Evolutionary conservation across 1,140 invertebrate genomes (phyloP).

Genomic region (Drosophila eugracilis): DNA sequence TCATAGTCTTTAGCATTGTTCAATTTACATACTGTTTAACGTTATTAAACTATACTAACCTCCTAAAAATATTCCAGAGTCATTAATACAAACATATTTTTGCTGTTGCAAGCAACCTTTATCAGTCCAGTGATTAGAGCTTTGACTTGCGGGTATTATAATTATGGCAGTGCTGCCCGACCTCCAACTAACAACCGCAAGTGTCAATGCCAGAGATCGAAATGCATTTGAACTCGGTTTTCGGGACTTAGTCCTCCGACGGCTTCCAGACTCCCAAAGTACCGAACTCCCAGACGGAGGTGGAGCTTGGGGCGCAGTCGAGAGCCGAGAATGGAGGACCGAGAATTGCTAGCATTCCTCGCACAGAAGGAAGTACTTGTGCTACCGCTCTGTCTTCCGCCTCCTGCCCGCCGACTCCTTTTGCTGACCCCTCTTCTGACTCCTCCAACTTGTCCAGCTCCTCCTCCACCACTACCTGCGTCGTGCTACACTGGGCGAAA

Average conservation of each 20-base stretch:
- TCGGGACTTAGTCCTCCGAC: slow-evolving; percentile 9
- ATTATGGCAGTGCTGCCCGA: slow-evolving; percentile 9
- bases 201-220: slow-evolving; percentile 43
- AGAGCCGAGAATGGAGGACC: slow-evolving; percentile 26
- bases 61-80: too few relatives aligned
- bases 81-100: neutral
- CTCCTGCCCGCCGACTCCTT: slow-evolving; percentile 7
- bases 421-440: neutral
- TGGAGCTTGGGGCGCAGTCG: slow-evolving; percentile 70
- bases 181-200: slow-evolving; percentile 18
- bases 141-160: slow-evolving; percentile 19
- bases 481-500: slow-evolving; percentile 51
- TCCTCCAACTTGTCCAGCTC: slow-evolving; percentile 15
- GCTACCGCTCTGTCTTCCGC: slow-evolving; percentile 42
- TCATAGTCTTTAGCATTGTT: too few relatives aligned
- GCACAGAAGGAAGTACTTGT: slow-evolving; percentile 67
- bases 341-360: slow-evolving; percentile 60
- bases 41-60: too few relatives aligned
- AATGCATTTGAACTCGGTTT: slow-evolving; percentile 5
- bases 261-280: slow-evolving; percentile 22
- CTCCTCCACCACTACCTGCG: slow-evolving; percentile 21
- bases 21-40: too few relatives aligned
- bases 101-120: neutral
- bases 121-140: neutral
- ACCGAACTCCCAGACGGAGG: slow-evolving; percentile 61